Evolutionary conservation across 2,113 vertebrate genomes (phyloP).

Genomic region (Phyllostomus hastatus): DNA sequence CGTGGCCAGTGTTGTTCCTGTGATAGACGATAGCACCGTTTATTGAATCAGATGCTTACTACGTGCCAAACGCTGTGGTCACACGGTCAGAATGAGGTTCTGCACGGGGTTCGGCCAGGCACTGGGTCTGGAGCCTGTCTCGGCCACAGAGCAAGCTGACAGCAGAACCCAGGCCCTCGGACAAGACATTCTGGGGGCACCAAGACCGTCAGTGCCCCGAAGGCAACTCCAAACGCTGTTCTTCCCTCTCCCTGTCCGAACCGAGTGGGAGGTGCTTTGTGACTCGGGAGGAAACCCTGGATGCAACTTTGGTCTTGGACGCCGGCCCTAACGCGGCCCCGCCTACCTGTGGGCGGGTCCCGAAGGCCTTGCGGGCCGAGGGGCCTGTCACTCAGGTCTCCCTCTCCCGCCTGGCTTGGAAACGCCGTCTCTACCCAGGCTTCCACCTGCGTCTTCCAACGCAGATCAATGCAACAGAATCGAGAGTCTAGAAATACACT

Average conservation of each 20-base stretch:
- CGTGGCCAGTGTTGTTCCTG: not conserved
- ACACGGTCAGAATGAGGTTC: not conserved
- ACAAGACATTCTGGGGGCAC: not conserved
- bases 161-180: not conserved
- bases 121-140: not conserved
- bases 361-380: not conserved
- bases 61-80: not conserved
- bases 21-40: not conserved
- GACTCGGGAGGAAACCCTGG: not conserved
- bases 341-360: not conserved
- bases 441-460: not conserved
- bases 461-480: not conserved
- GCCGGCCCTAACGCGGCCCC: no score
- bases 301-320: not conserved
- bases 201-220: not conserved
- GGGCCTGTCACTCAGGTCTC: not conserved
- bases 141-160: not conserved
- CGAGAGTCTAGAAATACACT: not conserved
- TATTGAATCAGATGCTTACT: not conserved
- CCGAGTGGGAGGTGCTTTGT: not conserved
- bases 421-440: not conserved
- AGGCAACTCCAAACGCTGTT: not conserved
- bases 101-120: fast-evolving
- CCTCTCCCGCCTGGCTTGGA: not conserved
- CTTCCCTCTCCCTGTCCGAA: not conserved